Base-by-base conservation (phyloP, 2,888 invertebrate species). In the Empis stercorea region DNA sequence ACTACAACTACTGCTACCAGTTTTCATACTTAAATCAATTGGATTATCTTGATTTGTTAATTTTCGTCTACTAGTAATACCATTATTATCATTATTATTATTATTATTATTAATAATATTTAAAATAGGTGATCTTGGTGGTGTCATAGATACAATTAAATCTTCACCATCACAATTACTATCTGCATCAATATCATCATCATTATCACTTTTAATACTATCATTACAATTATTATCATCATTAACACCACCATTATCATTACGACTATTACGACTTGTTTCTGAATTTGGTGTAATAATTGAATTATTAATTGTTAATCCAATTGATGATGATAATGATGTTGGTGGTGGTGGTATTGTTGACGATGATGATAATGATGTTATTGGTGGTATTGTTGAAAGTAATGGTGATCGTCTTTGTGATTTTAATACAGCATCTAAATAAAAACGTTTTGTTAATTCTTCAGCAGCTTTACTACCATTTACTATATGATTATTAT, bases 1-100 rank as follows among this genome's bases (percentile, higher is more conserved):
- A 47, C 60, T 61, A 13, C 58, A 49, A n/a, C 62, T 59, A 46
- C 64, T 60, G 39, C 80, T 81, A 17, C 74, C 74, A 1, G 79
- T 75, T 59, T 81, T 84, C 71, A 86, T 82, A 34, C 86, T 86
- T 52, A 87, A 67, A 61, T 87, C 87, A 64, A 87, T 87, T 2
- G 87, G 87, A 60, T 81, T 80, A 54, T 86, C 85, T 61, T 86
- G 84, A 1, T 73, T 64, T 10, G 52, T 56, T 34, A 34, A n/a
- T 34, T 43, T 38, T 13, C 38, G 16, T 38, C 17, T 38, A 10
- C 2, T 17, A 17, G 2, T 36, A 17, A 11, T 13, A 11, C 13
- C 13, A 17, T 38, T 38, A 17, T 38, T 17, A 36, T 15, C 23
- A 27, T 40, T 20, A 40, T 40, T 20, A 23, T 40, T 27, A 27